Percentiles rank a stretch among this genome's conserved stretches.
Evolutionary conservation across 2,888 invertebrate species (phyloP).

Genomic region (Keiferia lycopersicella): DNA sequence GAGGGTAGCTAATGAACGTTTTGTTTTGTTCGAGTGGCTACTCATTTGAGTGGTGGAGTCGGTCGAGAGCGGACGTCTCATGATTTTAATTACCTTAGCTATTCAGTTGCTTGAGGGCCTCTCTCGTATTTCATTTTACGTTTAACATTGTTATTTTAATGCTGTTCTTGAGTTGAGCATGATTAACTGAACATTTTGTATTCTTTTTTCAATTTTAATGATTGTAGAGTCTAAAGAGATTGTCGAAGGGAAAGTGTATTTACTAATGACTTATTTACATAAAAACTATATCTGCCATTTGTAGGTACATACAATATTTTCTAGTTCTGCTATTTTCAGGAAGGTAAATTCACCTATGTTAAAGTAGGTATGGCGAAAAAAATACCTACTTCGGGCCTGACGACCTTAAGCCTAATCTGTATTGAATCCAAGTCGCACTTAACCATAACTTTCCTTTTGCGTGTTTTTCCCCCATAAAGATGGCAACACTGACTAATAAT

Average conservation of each 20-base stretch:
- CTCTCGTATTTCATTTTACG: constrained; percentile 65
- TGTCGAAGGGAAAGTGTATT: constrained; percentile 50
- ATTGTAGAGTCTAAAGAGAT: constrained; percentile 50
- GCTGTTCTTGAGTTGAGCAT: constrained; percentile 49
- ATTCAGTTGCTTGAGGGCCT: constrained; percentile 62
- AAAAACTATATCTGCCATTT: constrained; percentile 28
- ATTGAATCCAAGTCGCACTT: background rate
- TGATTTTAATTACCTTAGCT: constrained; percentile 71
- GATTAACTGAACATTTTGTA: constrained; percentile 69
- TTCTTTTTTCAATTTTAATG: constrained; percentile 61
- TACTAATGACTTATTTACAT: constrained; percentile 39
- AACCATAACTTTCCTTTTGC: constrained; percentile 40
- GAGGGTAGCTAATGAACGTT: constrained; percentile 80
- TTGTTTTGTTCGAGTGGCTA: constrained; percentile 77
- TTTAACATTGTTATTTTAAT: constrained; percentile 77
- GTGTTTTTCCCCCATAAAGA: constrained; percentile 48
- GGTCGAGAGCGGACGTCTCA: constrained; percentile 68
- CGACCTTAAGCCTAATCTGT: background rate
- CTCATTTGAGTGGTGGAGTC: constrained; percentile 68
- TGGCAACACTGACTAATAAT: constrained; percentile 64
- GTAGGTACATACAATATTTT: background rate
- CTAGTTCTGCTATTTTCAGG: too few relatives aligned
- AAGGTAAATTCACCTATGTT: too few relatives aligned
- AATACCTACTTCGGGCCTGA: too few relatives aligned
- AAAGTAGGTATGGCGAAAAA: too few relatives aligned